Base-by-base conservation (phyloP, 2,888 invertebrate genomes). In the Amphimallon solstitiale region DNA sequence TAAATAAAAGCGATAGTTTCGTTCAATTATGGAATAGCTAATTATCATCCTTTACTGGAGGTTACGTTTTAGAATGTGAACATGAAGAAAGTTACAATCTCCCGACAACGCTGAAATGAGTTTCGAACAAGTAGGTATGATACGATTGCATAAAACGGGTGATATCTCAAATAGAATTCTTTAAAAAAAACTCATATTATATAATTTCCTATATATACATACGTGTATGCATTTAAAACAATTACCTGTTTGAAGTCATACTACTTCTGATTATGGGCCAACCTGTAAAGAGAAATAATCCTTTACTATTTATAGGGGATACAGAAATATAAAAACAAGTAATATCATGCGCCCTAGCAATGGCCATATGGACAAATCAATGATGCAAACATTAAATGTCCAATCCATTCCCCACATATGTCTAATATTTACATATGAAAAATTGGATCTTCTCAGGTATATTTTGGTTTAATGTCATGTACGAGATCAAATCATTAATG, bases 191-290 rank as follows among this genome's bases (percentile, higher is more conserved):
- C 52, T 51, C 45, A 14, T 66, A 69, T 67, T 49, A 56, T 63
- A 62, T 59, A 46, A 40, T 34, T 62, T 43, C 14, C 43, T 23
- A 43, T 29, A 29, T 45, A 45, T 7, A 45, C 15, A 17, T 45
- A 45, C 9, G 10, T 45, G 5, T 10, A 43, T 15, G 17, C 19
- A 23, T 14, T 59, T 15, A 63, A 54, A 45, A 40, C 56, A 72
- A 74, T 65, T 71, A 78, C 78, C 78, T 78, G 72, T 77, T 78
- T n/a, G 77, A 78, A 67, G 77, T 78, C 78, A 78, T 78, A 40
- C 63, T 70, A 35, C 37, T 38, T 15, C 29, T 59, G 10, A 12
- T 59, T 59, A 43, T 29, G 14, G 15, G 38, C 34, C 43, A 60
- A 46, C 49, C 62, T 62, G 62, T 21, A 62, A 62, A 49, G 40